Conservation (phyloP, 2,797 vertebrate species). For the Adelosebastes latens region DNA sequence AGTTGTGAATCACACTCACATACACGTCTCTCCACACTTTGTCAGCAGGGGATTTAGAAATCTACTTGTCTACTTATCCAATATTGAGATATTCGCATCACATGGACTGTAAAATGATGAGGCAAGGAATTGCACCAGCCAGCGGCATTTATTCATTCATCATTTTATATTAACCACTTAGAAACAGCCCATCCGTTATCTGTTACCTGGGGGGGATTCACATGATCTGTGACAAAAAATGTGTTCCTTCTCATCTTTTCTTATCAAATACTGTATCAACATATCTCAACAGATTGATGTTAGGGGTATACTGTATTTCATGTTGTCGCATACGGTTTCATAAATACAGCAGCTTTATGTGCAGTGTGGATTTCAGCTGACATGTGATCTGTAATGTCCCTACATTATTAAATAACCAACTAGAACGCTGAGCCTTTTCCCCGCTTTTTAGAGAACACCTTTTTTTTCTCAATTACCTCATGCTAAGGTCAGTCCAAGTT, state of each 20-base stretch:
- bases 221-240: background rate
- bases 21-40: slow-evolving; percentile 24
- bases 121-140: slow-evolving; percentile 8
- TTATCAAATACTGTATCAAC: background rate
- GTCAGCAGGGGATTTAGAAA: slow-evolving; percentile 53
- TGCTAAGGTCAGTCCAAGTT: slow-evolving; percentile 29
- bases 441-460: slow-evolving; percentile 3
- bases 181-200: slow-evolving; percentile 21
- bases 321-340: background rate
- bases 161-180: slow-evolving; percentile 31
- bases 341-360: slow-evolving; percentile 2
- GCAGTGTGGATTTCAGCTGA: slow-evolving; percentile 5
- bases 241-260: background rate
- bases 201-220: slow-evolving; percentile 14
- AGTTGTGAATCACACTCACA: slow-evolving; percentile 42
- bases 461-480: background rate
- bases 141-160: slow-evolving; percentile 24
- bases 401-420: slow-evolving; percentile 26
- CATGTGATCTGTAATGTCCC: slow-evolving; percentile 3
- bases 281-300: slow-evolving; percentile 11
- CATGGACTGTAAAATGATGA: slow-evolving; percentile 43
- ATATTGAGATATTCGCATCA: slow-evolving; percentile 33
- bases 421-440: background rate
- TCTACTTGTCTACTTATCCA: slow-evolving; percentile 35
- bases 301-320: background rate